Percentiles rank a stretch among this genome's conserved stretches.
These are phyloP conservation scores for Mesocricetus auratus DNA, from an alignment of 2,113 vertebrate species.

Conservation along the genomic window DNA sequence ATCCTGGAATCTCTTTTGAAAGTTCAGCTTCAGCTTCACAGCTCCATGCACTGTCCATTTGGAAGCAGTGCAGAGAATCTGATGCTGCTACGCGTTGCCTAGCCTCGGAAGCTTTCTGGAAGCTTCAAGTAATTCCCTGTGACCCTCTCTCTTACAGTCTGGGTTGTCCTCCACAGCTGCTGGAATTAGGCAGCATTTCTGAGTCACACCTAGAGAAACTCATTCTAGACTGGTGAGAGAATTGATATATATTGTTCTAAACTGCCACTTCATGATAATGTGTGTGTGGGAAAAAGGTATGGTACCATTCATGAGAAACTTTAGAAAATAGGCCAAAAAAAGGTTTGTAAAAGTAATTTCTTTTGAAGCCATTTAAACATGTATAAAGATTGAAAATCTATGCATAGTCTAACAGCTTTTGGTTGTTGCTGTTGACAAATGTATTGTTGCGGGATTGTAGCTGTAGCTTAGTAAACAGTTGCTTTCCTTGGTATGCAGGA, in stretches of 20 bases:
- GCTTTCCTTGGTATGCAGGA: not conserved
- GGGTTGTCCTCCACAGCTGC: not conserved
- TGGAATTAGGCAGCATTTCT: not conserved
- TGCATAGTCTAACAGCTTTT: not conserved
- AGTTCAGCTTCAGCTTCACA: not conserved
- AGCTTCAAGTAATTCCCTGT: not conserved
- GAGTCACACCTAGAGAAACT: constrained; percentile 11
- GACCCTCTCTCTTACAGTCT: not conserved
- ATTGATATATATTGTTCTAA: constrained; percentile 24
- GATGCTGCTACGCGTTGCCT: not conserved
- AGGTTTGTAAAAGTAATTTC: not conserved
- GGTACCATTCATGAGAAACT: constrained; percentile 6
- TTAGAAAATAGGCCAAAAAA: constrained; percentile 7
- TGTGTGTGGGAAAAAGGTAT: not conserved
- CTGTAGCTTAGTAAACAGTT: too few species aligned
- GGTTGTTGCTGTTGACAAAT: not conserved
- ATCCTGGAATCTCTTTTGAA: not conserved
- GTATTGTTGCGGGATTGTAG: not conserved
- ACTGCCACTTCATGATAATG: not conserved
- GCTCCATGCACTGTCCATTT: not conserved
- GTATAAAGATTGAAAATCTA: constrained; percentile 20
- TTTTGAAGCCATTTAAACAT: constrained; percentile 58
- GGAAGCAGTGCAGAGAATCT: not conserved
- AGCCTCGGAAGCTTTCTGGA: not conserved
- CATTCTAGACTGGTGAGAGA: constrained; percentile 7